These are phyloP conservation scores for Willisornis vidua DNA, from an alignment of 2,113 vertebrate genomes.

Conservation along the genomic window DNA sequence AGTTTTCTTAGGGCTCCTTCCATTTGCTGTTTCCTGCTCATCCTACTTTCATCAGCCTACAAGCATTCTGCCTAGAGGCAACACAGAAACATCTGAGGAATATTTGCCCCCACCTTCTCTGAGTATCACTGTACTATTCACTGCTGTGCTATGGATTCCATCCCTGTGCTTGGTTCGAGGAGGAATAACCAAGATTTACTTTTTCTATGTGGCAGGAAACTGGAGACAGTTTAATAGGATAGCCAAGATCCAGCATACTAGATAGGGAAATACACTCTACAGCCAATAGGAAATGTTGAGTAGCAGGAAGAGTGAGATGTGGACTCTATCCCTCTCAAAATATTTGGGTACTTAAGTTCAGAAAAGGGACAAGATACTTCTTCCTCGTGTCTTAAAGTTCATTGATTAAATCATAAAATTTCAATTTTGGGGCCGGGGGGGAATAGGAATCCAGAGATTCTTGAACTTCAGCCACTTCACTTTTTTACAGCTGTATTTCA, in stretches of 20 bases:
- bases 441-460: neutral
- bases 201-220: neutral
- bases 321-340: neutral
- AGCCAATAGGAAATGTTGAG: neutral
- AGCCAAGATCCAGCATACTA: neutral
- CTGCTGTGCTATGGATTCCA: neutral
- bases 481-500: neutral
- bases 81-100: neutral
- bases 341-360: neutral
- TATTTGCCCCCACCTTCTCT: neutral
- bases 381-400: neutral
- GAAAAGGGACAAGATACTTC: neutral
- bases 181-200: neutral
- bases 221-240: neutral
- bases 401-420: neutral
- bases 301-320: neutral
- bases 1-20: neutral
- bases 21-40: neutral
- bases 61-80: neutral
- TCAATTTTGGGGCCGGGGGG: fast-evolving
- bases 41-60: neutral
- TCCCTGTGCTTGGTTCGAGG: neutral
- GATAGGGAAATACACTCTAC: neutral
- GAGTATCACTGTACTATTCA: neutral
- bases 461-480: neutral